phyloP scores from a whole-genome alignment of 1,140 invertebrate genomes.

The Drosophila insularis region DNA sequence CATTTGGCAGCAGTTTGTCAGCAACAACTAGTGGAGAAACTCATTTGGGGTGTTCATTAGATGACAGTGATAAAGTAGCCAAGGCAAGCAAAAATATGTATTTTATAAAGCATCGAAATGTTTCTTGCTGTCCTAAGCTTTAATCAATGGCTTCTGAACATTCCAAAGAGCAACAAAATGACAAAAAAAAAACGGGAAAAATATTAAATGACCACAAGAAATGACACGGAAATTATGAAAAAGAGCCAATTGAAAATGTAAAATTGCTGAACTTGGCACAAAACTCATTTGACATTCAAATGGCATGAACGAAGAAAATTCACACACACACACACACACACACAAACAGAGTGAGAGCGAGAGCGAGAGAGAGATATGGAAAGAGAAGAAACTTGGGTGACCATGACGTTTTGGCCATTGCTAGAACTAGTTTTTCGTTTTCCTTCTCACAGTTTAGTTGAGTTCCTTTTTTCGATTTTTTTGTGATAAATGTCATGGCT shows the following conservation, averaged over 20 bases:
- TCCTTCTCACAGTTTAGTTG: conserved; percentile 16
- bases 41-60: conserved; percentile 1
- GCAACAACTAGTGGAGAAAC: background rate
- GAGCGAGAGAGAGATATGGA: too few relatives aligned
- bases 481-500: conserved; percentile 59
- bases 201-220: conserved; percentile 11
- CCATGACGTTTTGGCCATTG: conserved; percentile 5
- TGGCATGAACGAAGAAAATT: background rate
- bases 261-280: conserved; percentile 70
- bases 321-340: too few relatives aligned
- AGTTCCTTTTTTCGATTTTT: conserved; percentile 25
- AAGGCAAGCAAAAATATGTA: background rate
- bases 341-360: too few relatives aligned
- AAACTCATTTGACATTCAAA: conserved; percentile 57
- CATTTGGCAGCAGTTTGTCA: conserved; percentile 27
- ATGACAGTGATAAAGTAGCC: conserved; percentile 1
- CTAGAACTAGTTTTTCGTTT: conserved; percentile 10
- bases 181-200: background rate
- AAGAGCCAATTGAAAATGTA: conserved; percentile 66
- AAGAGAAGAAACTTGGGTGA: conserved; percentile 1
- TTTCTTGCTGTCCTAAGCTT: background rate
- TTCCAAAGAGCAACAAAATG: background rate
- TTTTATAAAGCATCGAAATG: background rate
- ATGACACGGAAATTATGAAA: conserved; percentile 60
- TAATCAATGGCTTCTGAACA: background rate